Base-by-base conservation (phyloP, 1,140 invertebrate species). In the Eupristina koningsbergeri region DNA sequence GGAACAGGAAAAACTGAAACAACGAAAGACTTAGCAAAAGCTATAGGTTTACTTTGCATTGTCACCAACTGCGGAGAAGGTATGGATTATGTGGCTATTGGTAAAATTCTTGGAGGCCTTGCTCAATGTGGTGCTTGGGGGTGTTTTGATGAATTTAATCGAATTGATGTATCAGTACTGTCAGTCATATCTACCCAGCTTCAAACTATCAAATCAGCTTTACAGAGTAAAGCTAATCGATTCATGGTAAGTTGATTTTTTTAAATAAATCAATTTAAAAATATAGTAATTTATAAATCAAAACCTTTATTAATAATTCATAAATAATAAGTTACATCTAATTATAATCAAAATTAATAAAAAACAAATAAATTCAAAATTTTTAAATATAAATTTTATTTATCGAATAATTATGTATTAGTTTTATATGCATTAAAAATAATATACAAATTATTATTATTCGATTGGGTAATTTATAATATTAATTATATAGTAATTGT, bases 1-100 rank as follows among this genome's bases (percentile, higher is more conserved):
- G 96, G 95, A 69, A 98, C 97, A 13, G 97, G 97, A 31, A 98
- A 98, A 93, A 98, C 97, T 0, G 97, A 98, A 92, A 98, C 97
- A 0, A 95, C 95, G 0, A 98, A 98, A 89, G 97, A 98, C 93
- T 91, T 98, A 71, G 97, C 97, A 0, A 98, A 98, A 92, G 96
- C 97, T 7, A 90, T 98, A 84, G 97, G 96, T 6, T 91, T 98
- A 19, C 92, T 98, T 0, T 98, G 97, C 89, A 94, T 98, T 41
- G 97, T 98, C 3, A 98, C 96, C 0, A 98, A 98, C 91, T 98
- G 98, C 90, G 96, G 96, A 0, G 97, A 98, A 92, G 96, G 96
- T 26, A 98, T 98, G 96, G 97, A 98, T 91, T 98, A 95, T 88
- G 93, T 95, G 58, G 96, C 97, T 0, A 96, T 98, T 50, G 96